Conservation (phyloP, 2,113 vertebrate genomes). For the Hypomesus transpacificus region DNA sequence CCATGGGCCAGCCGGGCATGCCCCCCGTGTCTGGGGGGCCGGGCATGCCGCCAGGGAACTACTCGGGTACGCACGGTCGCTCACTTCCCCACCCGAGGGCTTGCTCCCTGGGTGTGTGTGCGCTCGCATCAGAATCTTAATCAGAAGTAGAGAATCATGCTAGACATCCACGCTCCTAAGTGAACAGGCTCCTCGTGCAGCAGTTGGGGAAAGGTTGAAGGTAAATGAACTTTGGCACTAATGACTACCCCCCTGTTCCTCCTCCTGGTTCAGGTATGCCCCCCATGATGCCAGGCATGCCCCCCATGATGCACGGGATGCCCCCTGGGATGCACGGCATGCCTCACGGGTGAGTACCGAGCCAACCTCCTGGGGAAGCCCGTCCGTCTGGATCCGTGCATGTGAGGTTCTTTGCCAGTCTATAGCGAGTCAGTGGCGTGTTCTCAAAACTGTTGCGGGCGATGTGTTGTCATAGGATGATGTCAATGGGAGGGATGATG, state of each 20-base stretch:
- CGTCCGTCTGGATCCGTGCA: no score
- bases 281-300: constrained; percentile 90
- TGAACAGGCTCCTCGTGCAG: no score
- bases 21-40: constrained; percentile 82
- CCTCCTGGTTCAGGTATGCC: constrained; percentile 81
- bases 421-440: background rate
- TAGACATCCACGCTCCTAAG: no score
- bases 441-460: background rate
- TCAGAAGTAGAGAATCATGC: no score
- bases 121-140: no score
- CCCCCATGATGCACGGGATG: constrained; percentile 81
- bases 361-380: background rate
- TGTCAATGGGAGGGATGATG: constrained; percentile 77
- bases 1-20: constrained; percentile 89
- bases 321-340: constrained; percentile 69
- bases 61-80: constrained; percentile 51
- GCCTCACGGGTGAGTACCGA: constrained; percentile 59
- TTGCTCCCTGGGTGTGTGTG: no score
- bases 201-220: no score
- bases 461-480: constrained; percentile 54
- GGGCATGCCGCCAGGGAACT: constrained; percentile 85
- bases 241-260: background rate
- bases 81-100: background rate
- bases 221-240: no score
- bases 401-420: no score